Conservation (phyloP, 2,888 invertebrate genomes). For the Ennomos erosarius region DNA sequence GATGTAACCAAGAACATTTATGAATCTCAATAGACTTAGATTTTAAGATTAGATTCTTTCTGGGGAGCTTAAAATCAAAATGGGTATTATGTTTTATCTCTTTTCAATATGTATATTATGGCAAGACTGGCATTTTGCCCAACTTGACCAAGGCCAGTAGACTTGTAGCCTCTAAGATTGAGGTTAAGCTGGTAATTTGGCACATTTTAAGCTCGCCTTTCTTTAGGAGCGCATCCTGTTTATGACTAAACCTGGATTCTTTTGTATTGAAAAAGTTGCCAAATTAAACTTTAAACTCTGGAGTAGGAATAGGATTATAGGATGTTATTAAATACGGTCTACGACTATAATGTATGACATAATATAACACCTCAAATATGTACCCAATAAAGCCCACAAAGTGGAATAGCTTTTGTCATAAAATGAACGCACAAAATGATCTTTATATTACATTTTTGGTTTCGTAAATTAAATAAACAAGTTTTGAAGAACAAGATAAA, state of each 20-base stretch:
- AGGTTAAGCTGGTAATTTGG: conserved; percentile 33
- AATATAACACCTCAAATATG: too few relatives aligned
- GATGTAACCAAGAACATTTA: conserved; percentile 47
- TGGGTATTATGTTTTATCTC: conserved; percentile 8
- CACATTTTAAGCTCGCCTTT: conserved; percentile 18
- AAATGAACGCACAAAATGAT: too few relatives aligned
- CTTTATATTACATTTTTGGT: too few relatives aligned
- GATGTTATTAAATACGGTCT: too few relatives aligned
- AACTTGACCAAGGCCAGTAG: conserved; percentile 46
- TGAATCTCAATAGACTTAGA: background rate
- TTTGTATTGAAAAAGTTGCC: background rate
- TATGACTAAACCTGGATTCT: conserved; percentile 1
- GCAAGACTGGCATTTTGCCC: conserved; percentile 43
- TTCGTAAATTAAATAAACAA: too few relatives aligned
- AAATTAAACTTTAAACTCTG: too few relatives aligned
- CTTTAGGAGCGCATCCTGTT: conserved; percentile 6
- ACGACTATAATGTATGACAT: too few relatives aligned
- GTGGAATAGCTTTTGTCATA: background rate
- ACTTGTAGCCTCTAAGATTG: conserved; percentile 18
- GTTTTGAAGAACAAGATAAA: too few relatives aligned
- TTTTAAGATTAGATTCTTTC: too few relatives aligned
- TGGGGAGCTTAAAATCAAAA: background rate
- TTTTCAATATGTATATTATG: conserved; percentile 20
- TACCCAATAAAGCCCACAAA: background rate
- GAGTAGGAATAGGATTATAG: too few relatives aligned